These are phyloP conservation scores for Galbula dea DNA, from an alignment of 2,113 vertebrate species.

Conservation along the genomic window DNA sequence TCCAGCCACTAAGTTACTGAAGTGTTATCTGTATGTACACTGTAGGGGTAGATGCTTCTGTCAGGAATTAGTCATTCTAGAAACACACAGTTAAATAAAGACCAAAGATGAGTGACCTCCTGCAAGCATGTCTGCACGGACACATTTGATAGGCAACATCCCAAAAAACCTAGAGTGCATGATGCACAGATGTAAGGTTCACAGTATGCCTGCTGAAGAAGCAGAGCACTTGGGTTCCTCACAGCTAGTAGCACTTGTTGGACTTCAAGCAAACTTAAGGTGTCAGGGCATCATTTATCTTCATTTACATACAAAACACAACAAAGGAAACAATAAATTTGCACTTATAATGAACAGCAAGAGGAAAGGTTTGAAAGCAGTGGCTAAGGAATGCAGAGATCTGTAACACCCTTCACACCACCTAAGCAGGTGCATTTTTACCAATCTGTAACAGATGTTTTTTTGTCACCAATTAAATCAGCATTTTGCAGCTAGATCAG, in stretches of 20 bases:
- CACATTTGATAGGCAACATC: neutral
- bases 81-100: neutral
- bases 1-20: neutral
- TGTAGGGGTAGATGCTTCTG: neutral
- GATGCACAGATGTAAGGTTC: neutral
- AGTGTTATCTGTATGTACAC: neutral
- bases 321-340: neutral
- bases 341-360: neutral
- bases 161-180: neutral
- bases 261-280: neutral
- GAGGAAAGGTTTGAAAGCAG: neutral
- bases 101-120: neutral
- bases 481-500: neutral
- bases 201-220: neutral
- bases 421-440: neutral
- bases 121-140: neutral
- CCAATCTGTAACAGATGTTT: neutral
- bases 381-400: neutral
- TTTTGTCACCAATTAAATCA: neutral
- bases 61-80: neutral
- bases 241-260: neutral
- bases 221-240: neutral
- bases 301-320: neutral
- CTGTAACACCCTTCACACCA: neutral
- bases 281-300: neutral